Evolutionary conservation across 2,797 vertebrate genomes (phyloP).

Genomic region (Neopelma chrysocephalum): DNA sequence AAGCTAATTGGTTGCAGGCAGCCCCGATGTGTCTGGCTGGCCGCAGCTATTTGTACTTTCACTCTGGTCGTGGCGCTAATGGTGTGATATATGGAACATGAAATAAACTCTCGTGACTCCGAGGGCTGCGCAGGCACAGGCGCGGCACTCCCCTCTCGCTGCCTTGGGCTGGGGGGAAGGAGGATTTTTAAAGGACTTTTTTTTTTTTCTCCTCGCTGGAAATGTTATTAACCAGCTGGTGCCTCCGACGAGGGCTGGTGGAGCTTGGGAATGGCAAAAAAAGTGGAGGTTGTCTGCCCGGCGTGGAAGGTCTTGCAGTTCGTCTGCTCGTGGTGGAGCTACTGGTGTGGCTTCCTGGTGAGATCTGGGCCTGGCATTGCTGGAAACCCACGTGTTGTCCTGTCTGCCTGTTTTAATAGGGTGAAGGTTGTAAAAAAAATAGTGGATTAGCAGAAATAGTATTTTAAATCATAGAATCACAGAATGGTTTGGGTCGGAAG

Average conservation of each 20-base stretch:
- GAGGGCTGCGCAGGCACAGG: constrained; percentile 18
- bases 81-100: constrained; percentile 61
- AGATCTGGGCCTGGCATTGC: not conserved
- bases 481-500: not conserved
- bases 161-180: not conserved
- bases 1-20: constrained; percentile 76
- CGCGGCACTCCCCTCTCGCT: not conserved
- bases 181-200: not conserved
- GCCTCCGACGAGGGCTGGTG: not conserved
- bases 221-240: not conserved
- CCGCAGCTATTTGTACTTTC: constrained; percentile 72
- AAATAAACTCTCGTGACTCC: constrained; percentile 65
- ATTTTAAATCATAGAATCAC: not conserved
- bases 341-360: not conserved
- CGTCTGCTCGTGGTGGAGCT: not conserved
- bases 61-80: constrained; percentile 67
- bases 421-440: not conserved
- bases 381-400: not conserved
- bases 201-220: not conserved
- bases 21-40: constrained; percentile 59
- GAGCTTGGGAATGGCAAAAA: not conserved
- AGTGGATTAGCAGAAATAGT: not conserved
- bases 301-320: not conserved
- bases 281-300: not conserved
- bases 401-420: rapidly evolving